Base-by-base conservation (phyloP, 2,888 invertebrate genomes). In the Galerucella nymphaeae region DNA sequence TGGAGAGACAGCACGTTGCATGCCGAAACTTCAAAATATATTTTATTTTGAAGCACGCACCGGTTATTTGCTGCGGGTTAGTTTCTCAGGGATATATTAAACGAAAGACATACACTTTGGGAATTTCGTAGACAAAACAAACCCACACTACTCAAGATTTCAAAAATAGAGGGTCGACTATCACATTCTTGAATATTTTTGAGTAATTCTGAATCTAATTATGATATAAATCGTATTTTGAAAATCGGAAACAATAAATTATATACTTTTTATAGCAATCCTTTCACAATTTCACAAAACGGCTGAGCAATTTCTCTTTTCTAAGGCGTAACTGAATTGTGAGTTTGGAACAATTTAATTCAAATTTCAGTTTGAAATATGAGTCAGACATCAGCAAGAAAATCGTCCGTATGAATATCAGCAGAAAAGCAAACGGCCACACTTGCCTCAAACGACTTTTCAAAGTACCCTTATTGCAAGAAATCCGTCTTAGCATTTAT, bases 361-460 rank as follows among this genome's bases (percentile, higher is more conserved):
- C 77, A 75, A 76, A 78, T 79, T 77, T 78, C 63, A 45, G 64
- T 63, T 72, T 78, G 76, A 79, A 75, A 76, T 78, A 78, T 72
- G 77, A 72, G 68, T 72, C 72, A 75, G 74, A 73, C 77, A 77
- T 79, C 79, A 79, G 79, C 77, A 77, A 74, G 77, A 78, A 79
- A 75, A 77, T 77, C 76, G 74, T 73, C 66, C 72, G 62, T 68
- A 75, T 75, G 75, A 71, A 76, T 74, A 79, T 81, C 80, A 79
- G 80, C 79, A 80, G 77, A 78, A 77, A 77, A 80, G 78, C 77
- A 76, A 77, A 76, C 71, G 78, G 79, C 78, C 80, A 81, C 83
- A 82, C 79, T 83, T 82, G 84, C 78, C 79, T 77, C 78, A 81
- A 84, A 84, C 82, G 84, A 83, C 82, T 83, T 83, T 82, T 81